Evolutionary conservation across 2,888 invertebrate genomes (phyloP).

Genomic region (Pardosa pseudoannulata): DNA sequence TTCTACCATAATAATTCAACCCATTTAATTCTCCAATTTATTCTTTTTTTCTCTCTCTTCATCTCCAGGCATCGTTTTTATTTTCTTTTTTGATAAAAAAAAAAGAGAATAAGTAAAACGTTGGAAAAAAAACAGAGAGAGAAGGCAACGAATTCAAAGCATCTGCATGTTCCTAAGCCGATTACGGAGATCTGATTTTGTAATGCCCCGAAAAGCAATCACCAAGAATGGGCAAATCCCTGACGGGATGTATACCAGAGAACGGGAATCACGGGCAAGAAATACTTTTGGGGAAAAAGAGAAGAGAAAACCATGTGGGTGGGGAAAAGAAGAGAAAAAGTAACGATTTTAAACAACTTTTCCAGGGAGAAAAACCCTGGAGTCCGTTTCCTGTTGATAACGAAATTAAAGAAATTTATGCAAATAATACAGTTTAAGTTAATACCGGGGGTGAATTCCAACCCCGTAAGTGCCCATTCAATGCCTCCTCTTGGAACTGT

Average conservation of each 20-base stretch:
- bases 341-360: background rate
- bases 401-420: background rate
- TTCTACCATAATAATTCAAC: background rate
- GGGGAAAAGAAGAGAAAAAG: background rate
- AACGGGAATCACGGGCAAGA: background rate
- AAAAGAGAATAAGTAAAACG: background rate
- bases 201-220: slow-evolving; percentile 51
- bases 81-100: too few relatives aligned
- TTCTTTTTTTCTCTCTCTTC: slow-evolving; percentile 24
- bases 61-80: background rate
- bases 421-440: background rate
- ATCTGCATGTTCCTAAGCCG: slow-evolving; percentile 59
- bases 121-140: background rate
- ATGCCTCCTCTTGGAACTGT: background rate
- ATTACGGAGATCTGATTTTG: slow-evolving; percentile 66
- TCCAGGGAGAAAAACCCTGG: background rate
- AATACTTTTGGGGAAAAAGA: background rate
- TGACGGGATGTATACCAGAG: background rate
- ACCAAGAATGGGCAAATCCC: slow-evolving; percentile 23
- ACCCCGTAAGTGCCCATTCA: too few relatives aligned
- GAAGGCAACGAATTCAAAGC: background rate
- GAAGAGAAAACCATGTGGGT: background rate
- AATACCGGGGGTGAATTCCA: background rate
- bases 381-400: background rate
- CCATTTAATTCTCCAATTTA: slow-evolving; percentile 59